Percentiles rank a stretch among this genome's conserved stretches.
Evolutionary conservation across 2,797 vertebrate species (phyloP).

Genomic region (Novumbra hubbsi): DNA sequence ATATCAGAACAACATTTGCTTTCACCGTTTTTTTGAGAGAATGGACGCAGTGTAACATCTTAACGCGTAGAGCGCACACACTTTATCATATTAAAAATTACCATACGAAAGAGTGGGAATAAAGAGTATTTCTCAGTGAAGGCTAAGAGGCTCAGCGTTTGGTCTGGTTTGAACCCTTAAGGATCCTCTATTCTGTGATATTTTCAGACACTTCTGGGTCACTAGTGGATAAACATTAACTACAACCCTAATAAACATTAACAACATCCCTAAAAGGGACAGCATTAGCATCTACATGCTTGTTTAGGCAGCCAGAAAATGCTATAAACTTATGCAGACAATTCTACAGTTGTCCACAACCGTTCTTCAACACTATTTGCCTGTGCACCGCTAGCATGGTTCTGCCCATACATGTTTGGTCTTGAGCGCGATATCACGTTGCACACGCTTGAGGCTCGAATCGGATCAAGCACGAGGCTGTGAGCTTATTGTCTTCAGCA

Average conservation of each 20-base stretch:
- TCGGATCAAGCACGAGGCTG: background rate
- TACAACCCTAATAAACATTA: background rate
- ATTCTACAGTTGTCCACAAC: no score
- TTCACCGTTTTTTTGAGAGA: constrained; percentile 6
- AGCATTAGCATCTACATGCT: background rate
- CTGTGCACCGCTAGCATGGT: background rate
- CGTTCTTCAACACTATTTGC: background rate
- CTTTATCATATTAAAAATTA: background rate
- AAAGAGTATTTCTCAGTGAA: constrained; percentile 24
- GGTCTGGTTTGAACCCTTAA: constrained; percentile 45
- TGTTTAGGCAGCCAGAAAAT: background rate
- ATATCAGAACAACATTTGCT: constrained; percentile 18
- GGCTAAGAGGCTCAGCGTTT: constrained; percentile 38
- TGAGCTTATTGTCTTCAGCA: background rate
- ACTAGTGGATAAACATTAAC: constrained; percentile 12
- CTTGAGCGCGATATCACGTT: background rate
- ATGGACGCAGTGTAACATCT: background rate
- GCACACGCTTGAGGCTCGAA: background rate
- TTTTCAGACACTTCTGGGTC: constrained; percentile 56
- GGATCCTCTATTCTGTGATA: constrained; percentile 46
- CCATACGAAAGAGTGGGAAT: constrained; percentile 9
- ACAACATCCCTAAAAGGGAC: constrained; percentile 1
- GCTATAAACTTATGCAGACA: background rate
- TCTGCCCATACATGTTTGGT: background rate
- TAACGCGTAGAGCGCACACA: background rate